Evolutionary conservation across 2,888 invertebrate species (phyloP).

Genomic region (Tineola bisselliella): DNA sequence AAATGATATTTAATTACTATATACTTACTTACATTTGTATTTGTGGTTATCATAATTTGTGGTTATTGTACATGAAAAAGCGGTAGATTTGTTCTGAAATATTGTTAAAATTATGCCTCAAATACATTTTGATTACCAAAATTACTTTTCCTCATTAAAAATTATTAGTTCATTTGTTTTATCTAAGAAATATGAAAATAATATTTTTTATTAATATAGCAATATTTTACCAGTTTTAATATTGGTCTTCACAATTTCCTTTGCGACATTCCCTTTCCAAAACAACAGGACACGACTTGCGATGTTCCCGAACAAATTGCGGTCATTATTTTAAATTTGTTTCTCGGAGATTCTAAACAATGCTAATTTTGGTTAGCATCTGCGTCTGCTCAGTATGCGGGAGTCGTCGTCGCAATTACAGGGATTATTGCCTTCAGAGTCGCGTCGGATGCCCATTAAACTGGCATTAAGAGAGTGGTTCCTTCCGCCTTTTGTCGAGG

Average conservation of each 20-base stretch:
- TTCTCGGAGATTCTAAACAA: slow-evolving; percentile 39
- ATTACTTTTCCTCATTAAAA: neutral
- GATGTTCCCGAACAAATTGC: slow-evolving; percentile 23
- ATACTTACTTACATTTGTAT: slow-evolving; percentile 13
- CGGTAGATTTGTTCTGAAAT: neutral
- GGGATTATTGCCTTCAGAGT: slow-evolving; percentile 44
- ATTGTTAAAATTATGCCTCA: neutral
- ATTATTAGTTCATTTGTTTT: neutral
- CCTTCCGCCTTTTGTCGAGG: slow-evolving; percentile 41
- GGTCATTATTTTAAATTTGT: slow-evolving; percentile 45
- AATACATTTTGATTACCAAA: neutral
- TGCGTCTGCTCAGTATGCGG: slow-evolving; percentile 48
- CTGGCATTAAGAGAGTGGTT: slow-evolving; percentile 39
- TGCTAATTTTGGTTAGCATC: slow-evolving; percentile 47
- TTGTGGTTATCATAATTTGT: neutral
- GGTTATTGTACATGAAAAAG: neutral
- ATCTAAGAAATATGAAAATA: neutral
- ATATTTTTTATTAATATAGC: neutral
- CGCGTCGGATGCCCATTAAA: slow-evolving; percentile 48
- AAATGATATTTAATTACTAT: slow-evolving; percentile 60
- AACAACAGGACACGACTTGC: slow-evolving; percentile 11
- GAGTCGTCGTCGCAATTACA: slow-evolving; percentile 43
- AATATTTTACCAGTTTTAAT: neutral
- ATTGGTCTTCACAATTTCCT: neutral
- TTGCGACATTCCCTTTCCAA: slow-evolving; percentile 1